Percentiles rank a stretch among this genome's conserved stretches.
Conservation (phyloP, 2,797 vertebrate species). For the Phyllotis vaccarum region DNA sequence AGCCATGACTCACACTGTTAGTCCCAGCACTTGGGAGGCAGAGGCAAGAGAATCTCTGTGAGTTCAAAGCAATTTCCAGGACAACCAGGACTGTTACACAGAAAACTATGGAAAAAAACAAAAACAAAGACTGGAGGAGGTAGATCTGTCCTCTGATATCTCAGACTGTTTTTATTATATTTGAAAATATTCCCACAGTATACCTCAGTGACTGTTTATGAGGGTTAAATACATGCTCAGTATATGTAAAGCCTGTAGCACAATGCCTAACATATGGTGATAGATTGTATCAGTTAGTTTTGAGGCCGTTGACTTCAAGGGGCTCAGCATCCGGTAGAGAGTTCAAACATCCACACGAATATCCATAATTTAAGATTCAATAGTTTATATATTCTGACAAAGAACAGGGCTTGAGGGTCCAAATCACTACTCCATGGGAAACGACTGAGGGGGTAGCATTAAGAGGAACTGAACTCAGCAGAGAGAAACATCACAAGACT, state of each 20-base stretch:
- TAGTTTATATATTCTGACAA: not conserved
- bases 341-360: slow-evolving; percentile 58
- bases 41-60: no score
- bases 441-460: slow-evolving; percentile 1
- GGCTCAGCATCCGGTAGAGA: slow-evolving; percentile 59
- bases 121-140: no score
- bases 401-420: not conserved
- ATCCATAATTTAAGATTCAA: slow-evolving; percentile 57
- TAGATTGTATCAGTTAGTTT: slow-evolving; percentile 23
- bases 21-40: no score
- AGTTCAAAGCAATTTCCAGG: no score
- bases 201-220: slow-evolving; percentile 4
- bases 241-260: slow-evolving; percentile 16
- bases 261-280: slow-evolving; percentile 32
- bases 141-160: no score
- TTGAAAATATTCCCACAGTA: no score
- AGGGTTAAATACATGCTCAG: not conserved
- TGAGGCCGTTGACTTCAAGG: slow-evolving; percentile 48
- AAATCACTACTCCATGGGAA: not conserved
- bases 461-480: not conserved
- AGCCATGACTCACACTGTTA: no score
- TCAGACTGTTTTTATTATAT: no score
- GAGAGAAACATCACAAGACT: not conserved
- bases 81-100: no score
- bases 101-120: no score